Evolutionary conservation across 1,140 invertebrate species (phyloP), one percentile per base, ranked within the genome.

Genomic region (Lepidotrigona ventralis): DNA sequence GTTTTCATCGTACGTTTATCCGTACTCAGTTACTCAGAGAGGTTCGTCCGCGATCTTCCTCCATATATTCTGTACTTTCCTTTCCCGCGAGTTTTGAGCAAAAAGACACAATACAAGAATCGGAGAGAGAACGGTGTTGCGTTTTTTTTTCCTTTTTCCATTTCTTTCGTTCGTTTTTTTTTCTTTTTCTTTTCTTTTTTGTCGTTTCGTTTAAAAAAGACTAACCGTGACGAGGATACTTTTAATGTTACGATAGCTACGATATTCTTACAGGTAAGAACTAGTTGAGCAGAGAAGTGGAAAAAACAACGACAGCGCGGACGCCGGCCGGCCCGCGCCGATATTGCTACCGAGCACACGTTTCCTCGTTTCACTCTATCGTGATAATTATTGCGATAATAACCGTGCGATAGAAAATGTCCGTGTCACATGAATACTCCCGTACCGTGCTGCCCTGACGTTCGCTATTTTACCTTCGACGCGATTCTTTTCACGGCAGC

Each of bases 271-370:
- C 85, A 73, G 79, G 60, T 90, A 89, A 85, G 85, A 87, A 86
- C 92, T 91, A 93, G 85, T 93, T 90, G 91, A 93, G 92, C 91
- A 92, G 90, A 92, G 85, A 90, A 78, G 76, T 86, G 87, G 78
- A 84, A 90, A 86, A 88, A 90, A 88, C 83, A 89, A 90, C 85
- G 86, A 86, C 79, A 84, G 81, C 78, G 87, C 21, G 79, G 81
- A 79, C 87, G 26, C 51, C 39, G 39, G 21, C 79, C 39, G 39
- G 58, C 70, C 66, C 75, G 21, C 68, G 71, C 81, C 81, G 77
- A 88, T 88, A 88, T 88, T 88, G 84, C 87, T 88, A 88, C 64
- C 68, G 80, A 85, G 80, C 77, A 88, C 80, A 64, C 81, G 58
- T 58, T 64, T 77, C 54, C 63, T 58, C 39, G 75, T 82, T 75